These are phyloP conservation scores for Orchesellides sinensis DNA, from an alignment of 2,888 invertebrate species.

Conservation along the genomic window DNA sequence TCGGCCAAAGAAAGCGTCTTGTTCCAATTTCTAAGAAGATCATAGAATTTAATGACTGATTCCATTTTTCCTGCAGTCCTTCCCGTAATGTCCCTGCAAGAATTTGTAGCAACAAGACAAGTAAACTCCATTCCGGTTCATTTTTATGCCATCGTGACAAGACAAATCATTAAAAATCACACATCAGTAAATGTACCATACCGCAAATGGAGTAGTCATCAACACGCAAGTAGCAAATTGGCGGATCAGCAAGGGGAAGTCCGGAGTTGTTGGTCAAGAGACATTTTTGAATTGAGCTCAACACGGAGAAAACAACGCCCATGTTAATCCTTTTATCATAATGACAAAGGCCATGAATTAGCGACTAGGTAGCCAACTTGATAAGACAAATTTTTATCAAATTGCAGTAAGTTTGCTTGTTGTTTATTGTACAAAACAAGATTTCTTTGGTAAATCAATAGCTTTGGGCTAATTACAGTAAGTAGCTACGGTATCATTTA, in stretches of 20 bases:
- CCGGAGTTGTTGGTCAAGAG: conserved; percentile 59
- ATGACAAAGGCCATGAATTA: no score
- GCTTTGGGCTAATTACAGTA: no score
- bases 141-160: no score
- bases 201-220: conserved; percentile 65
- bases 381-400: no score
- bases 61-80: conserved; percentile 67
- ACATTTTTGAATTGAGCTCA: conserved; percentile 57
- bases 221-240: conserved; percentile 59
- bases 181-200: not conserved
- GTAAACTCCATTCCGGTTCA: no score
- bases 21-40: conserved; percentile 69
- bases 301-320: conserved; percentile 63
- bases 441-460: no score
- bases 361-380: not conserved
- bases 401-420: not conserved
- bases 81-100: conserved; percentile 54
- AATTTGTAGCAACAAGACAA: no score
- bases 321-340: no score
- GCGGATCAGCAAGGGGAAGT: conserved; percentile 51
- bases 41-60: conserved; percentile 67
- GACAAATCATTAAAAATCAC: no score
- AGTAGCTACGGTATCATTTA: no score
- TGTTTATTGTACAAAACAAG: not conserved
- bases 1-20: conserved; percentile 64